Evolutionary conservation across 1,140 invertebrate genomes (phyloP), one percentile per base, ranked within the genome.

Genomic region (Drosophila lowei): DNA sequence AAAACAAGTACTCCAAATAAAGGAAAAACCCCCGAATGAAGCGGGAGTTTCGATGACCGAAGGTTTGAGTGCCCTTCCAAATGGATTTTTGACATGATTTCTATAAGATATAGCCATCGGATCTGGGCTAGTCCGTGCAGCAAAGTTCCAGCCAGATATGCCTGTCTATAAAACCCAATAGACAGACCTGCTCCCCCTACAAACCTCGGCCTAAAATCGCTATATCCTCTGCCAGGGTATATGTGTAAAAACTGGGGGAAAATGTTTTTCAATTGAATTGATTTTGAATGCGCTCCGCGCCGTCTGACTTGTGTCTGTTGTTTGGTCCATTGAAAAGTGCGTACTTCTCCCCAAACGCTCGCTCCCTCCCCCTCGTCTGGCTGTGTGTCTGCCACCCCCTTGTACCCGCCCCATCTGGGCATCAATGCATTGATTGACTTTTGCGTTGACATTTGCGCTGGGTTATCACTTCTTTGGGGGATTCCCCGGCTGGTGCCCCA

Each of bases 191-290:
- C 7, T 8, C 9, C 2, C 3, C n/a, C n/a, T 38, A 13, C 11
- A 38, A 38, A 5, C 11, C 3, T 38, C 11, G 13, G 11, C 3
- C 11, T 5, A 38, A 4, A 38, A 13, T 38, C 9, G 11, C 3
- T 1, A 38, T 38, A 13, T 3, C 9, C 34, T 38, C 11, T 38
- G 34, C 11, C 0, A 38, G 34, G 11, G 34, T 38, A 38, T 18
- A 18, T 18, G 18, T 5, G 5, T 4, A 13, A 64, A 53, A 66
- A 41, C 50, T 18, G 70, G 58, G 58, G 18, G 50, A 84, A 80
- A 85, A 57, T 68, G 72, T 59, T 86, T 78, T 85, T 85, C 81
- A 85, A 85, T 85, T 86, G 81, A 85, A 86, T 85, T 85, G 81
- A 86, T 85, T 85, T 85, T 85, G 81, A 85, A 85, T 85, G 77